Evolutionary conservation across 2,888 invertebrate species (phyloP).

Genomic region (Sinelater perroti): DNA sequence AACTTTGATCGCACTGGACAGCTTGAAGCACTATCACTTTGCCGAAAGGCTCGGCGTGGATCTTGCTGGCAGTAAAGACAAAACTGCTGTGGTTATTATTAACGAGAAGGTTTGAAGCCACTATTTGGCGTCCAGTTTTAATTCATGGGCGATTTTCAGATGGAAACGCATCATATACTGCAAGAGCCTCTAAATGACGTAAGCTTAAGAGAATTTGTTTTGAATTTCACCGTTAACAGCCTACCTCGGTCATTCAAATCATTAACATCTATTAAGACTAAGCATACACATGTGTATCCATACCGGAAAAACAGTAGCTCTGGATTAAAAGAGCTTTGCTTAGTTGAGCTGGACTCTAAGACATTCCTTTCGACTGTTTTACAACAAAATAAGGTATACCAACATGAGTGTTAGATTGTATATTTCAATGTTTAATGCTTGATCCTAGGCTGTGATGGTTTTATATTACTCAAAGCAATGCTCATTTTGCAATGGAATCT

Average conservation of each 20-base stretch:
- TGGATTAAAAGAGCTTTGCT: constrained; percentile 59
- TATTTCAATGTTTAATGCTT: not conserved
- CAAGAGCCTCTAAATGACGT: constrained; percentile 63
- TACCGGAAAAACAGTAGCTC: constrained; percentile 27
- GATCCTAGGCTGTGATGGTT: constrained; percentile 74
- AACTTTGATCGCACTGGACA: constrained; percentile 76
- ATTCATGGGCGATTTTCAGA: constrained; percentile 61
- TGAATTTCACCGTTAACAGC: constrained; percentile 62
- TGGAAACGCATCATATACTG: constrained; percentile 75
- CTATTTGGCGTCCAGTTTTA: too few species aligned
- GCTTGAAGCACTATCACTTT: constrained; percentile 75
- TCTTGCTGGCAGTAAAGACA: constrained; percentile 66
- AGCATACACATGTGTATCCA: constrained; percentile 48
- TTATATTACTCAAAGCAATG: constrained; percentile 83
- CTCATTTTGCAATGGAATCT: constrained; percentile 75
- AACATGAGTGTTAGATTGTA: not conserved
- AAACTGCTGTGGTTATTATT: constrained; percentile 74
- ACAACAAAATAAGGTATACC: constrained; percentile 66
- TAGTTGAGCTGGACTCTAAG: constrained; percentile 72
- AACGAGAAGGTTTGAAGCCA: constrained; percentile 74
- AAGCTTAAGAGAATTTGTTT: constrained; percentile 65
- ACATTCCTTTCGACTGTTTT: constrained; percentile 71
- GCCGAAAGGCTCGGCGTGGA: constrained; percentile 80
- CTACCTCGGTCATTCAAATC: constrained; percentile 53
- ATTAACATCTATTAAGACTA: constrained; percentile 44